These are phyloP conservation scores for Drosophila ezoana DNA, from an alignment of 2,888 invertebrate species.

Conservation along the genomic window DNA sequence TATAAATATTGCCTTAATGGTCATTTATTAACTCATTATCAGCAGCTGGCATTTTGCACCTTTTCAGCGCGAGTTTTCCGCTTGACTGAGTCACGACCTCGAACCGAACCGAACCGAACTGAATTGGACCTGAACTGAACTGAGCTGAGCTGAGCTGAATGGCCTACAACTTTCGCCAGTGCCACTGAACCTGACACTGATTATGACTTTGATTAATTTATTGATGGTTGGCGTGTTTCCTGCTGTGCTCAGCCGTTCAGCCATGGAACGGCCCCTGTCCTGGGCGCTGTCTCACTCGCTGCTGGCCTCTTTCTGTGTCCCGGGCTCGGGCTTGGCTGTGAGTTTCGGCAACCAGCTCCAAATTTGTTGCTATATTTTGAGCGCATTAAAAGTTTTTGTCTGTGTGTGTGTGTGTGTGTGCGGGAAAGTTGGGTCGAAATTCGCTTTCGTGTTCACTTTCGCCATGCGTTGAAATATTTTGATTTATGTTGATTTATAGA, in stretches of 20 bases:
- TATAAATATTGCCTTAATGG: slow-evolving; percentile 65
- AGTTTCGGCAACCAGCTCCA: slow-evolving; percentile 9
- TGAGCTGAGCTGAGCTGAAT: slow-evolving; percentile 23
- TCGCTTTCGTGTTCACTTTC: slow-evolving; percentile 53
- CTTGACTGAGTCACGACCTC: slow-evolving; percentile 43
- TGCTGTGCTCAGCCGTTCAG: slow-evolving; percentile 51
- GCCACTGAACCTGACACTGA: slow-evolving; percentile 80
- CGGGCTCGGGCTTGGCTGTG: background rate
- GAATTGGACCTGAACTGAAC: slow-evolving; percentile 4
- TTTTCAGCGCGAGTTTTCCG: slow-evolving; percentile 63
- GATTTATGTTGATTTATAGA: slow-evolving; percentile 81
- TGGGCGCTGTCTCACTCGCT: background rate
- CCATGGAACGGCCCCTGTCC: background rate
- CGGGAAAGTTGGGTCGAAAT: slow-evolving; percentile 5
- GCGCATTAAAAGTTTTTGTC: slow-evolving; percentile 62
- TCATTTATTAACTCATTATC: slow-evolving; percentile 79
- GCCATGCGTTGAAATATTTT: slow-evolving; percentile 59
- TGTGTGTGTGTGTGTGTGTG: slow-evolving; percentile 4
- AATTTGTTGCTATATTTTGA: slow-evolving; percentile 41
- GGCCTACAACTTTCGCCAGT: slow-evolving; percentile 61
- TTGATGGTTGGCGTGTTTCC: slow-evolving; percentile 82
- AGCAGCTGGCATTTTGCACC: slow-evolving; percentile 70
- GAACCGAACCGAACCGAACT: background rate
- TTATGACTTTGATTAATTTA: slow-evolving; percentile 83
- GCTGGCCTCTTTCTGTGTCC: slow-evolving; percentile 10